phyloP scores from a whole-genome alignment of 1,140 invertebrate species.

The Cyclina sinensis region DNA sequence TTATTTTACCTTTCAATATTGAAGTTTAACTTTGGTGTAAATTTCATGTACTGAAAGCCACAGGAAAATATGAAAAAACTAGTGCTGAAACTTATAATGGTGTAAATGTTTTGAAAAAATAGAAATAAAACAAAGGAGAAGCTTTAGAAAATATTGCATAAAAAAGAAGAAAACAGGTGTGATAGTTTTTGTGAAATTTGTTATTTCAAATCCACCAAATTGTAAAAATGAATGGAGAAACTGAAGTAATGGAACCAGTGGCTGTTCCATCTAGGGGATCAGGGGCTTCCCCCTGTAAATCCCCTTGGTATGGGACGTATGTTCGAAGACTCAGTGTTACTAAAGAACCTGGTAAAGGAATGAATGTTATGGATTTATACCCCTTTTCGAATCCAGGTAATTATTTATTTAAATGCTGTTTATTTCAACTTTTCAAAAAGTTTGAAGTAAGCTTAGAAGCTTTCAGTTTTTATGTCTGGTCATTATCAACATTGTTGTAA shows the following conservation, averaged over 20 bases:
- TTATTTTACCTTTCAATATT: too few relatives aligned
- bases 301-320: conserved; percentile 64
- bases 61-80: too few relatives aligned
- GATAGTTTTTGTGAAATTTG: too few relatives aligned
- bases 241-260: conserved; percentile 21
- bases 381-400: conserved; percentile 66
- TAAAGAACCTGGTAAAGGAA: conserved; percentile 56
- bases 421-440: not conserved
- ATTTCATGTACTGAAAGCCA: too few relatives aligned
- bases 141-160: not conserved
- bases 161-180: not conserved
- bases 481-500: not conserved
- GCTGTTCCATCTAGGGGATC: conserved; percentile 8
- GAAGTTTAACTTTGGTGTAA: too few relatives aligned
- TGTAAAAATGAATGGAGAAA: conserved; percentile 25
- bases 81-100: too few relatives aligned
- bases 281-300: conserved; percentile 31
- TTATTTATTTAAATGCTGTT: not conserved
- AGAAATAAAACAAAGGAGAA: too few relatives aligned
- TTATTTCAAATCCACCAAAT: not conserved
- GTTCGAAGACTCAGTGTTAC: conserved; percentile 60
- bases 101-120: too few relatives aligned
- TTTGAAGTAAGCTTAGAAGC: too few relatives aligned
- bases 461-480: too few relatives aligned
- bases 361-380: conserved; percentile 63